Conservation (phyloP, 2,113 vertebrate species). For the Leucopsar rothschildi region DNA sequence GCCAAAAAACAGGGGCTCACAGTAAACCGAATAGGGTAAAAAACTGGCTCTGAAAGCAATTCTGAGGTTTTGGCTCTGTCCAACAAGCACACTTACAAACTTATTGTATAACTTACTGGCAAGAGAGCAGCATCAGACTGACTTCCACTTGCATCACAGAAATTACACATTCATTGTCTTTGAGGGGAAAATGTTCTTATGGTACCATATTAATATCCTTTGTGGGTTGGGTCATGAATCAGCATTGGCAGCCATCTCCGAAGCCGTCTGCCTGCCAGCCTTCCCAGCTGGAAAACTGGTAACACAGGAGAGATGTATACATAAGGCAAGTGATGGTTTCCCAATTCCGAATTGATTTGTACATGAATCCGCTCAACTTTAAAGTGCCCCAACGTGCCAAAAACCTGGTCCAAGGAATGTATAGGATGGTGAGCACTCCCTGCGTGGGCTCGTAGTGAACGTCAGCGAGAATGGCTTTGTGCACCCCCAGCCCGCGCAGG, state of each 20-base stretch:
- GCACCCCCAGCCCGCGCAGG: background rate
- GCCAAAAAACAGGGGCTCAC: conserved; percentile 25
- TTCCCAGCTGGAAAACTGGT: conserved; percentile 66
- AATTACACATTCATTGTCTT: conserved; percentile 47
- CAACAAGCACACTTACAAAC: conserved; percentile 23
- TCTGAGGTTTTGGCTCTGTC: conserved; percentile 38
- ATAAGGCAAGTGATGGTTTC: conserved; percentile 44
- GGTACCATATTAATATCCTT: conserved; percentile 44
- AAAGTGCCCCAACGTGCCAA: background rate
- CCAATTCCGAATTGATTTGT: conserved; percentile 30
- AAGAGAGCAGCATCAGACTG: background rate
- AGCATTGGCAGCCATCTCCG: conserved; percentile 46
- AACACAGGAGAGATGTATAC: background rate
- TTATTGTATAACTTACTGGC: conserved; percentile 43
- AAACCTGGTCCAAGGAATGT: background rate
- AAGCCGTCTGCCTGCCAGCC: conserved; percentile 49
- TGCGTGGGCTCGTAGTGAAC: accelerated
- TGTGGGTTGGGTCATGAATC: conserved; percentile 53
- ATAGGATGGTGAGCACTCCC: background rate
- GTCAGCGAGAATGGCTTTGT: background rate
- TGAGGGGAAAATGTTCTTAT: conserved; percentile 24
- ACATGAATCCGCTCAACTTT: background rate
- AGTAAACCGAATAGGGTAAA: conserved; percentile 41
- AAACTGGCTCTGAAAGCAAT: conserved; percentile 8
- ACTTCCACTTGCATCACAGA: conserved; percentile 56